Percentiles rank a stretch among this genome's conserved stretches.
Evolutionary conservation across 2,113 vertebrate species (phyloP).

Genomic region (Neodontobutis hainanensis): DNA sequence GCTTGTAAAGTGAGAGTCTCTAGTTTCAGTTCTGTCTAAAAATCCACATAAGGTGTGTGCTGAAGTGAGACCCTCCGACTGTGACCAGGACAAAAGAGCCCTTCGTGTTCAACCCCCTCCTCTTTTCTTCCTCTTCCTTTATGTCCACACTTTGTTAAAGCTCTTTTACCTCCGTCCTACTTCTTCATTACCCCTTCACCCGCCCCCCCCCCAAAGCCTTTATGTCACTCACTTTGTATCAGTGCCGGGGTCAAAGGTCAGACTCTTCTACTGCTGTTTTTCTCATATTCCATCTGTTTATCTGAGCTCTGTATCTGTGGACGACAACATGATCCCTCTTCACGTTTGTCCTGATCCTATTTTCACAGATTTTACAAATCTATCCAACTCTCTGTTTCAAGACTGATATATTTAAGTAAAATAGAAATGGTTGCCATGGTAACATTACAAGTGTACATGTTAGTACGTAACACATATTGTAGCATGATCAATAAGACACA

Average conservation of each 20-base stretch:
- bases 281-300: slow-evolving; percentile 13
- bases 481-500: too few species aligned
- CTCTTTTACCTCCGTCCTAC: not conserved
- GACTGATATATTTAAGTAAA: too few species aligned
- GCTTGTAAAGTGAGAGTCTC: not conserved
- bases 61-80: not conserved
- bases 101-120: not conserved
- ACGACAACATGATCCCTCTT: not conserved
- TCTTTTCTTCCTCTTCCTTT: not conserved
- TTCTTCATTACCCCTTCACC: not conserved
- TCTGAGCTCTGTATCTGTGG: slow-evolving; percentile 2
- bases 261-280: slow-evolving; percentile 2
- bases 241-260: slow-evolving; percentile 6
- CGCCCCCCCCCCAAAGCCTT: not conserved
- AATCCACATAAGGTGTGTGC: not conserved
- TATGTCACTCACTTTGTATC: not conserved
- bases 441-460: too few species aligned
- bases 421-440: too few species aligned
- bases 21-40: not conserved
- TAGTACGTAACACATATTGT: too few species aligned
- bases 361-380: not conserved
- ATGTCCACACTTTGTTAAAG: not conserved
- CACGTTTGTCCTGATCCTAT: not conserved
- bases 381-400: not conserved
- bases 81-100: not conserved